Evolutionary conservation across 1,140 invertebrate species (phyloP).

Genomic region (Bombus confusus): DNA sequence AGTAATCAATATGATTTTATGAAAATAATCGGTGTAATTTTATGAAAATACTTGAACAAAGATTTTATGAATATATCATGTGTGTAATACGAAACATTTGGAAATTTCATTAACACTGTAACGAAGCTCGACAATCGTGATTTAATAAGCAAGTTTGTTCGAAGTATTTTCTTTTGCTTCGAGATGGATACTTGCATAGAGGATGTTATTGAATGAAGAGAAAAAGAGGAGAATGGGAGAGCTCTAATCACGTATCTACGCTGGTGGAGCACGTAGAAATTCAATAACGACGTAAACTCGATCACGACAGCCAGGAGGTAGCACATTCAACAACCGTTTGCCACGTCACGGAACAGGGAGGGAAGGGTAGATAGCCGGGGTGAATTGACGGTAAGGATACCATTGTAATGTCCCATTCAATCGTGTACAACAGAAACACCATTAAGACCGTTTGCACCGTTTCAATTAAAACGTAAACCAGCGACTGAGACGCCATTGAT

Average conservation of each 20-base stretch:
- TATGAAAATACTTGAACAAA: too few relatives aligned
- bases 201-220: constrained; percentile 10
- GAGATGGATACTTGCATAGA: constrained; percentile 6
- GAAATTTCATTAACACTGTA: too few relatives aligned
- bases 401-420: constrained; percentile 65
- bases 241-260: constrained; percentile 59
- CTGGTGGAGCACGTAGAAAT: constrained; percentile 61
- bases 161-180: not conserved
- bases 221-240: constrained; percentile 28
- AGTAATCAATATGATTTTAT: too few relatives aligned
- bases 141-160: not conserved
- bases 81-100: too few relatives aligned
- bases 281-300: constrained; percentile 66
- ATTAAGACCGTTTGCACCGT: constrained; percentile 64
- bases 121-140: too few relatives aligned
- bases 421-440: constrained; percentile 67
- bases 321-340: constrained; percentile 65
- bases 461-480: constrained; percentile 68
- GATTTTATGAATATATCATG: too few relatives aligned
- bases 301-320: constrained; percentile 48
- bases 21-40: too few relatives aligned
- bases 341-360: constrained; percentile 45
- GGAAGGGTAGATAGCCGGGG: not conserved
- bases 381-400: constrained; percentile 65
- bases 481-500: constrained; percentile 55